These are phyloP conservation scores for Rotaria magnacalcarata DNA, from an alignment of 2,888 invertebrate genomes.

Conservation along the genomic window DNA sequence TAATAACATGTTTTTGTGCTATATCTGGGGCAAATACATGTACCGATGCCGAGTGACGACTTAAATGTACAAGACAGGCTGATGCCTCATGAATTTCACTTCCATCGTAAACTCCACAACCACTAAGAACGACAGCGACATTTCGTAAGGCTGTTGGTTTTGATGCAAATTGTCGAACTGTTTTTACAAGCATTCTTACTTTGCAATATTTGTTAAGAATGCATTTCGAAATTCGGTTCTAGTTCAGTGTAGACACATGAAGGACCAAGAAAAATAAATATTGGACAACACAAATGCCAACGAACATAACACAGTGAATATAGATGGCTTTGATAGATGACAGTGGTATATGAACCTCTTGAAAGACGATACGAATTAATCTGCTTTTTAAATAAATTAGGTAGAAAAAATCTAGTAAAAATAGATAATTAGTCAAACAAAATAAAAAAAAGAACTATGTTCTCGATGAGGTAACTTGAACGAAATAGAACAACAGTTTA, in stretches of 20 bases:
- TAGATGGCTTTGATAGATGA: too few relatives aligned
- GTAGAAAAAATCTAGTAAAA: neutral
- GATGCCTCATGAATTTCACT: constrained; percentile 64
- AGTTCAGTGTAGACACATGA: too few relatives aligned
- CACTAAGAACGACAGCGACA: constrained; percentile 58
- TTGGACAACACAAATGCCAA: neutral
- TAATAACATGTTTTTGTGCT: constrained; percentile 61
- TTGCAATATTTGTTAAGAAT: neutral
- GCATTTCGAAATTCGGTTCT: neutral
- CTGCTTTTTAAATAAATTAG: neutral
- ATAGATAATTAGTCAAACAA: neutral
- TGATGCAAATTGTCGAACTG: neutral
- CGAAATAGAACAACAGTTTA: too few relatives aligned
- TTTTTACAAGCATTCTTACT: neutral
- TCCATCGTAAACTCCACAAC: constrained; percentile 64
- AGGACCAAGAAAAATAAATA: too few relatives aligned
- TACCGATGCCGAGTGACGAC: constrained; percentile 58
- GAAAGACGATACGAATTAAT: too few relatives aligned
- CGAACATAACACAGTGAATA: neutral
- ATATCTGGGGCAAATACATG: constrained; percentile 61
- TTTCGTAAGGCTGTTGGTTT: neutral
- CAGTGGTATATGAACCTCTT: too few relatives aligned
- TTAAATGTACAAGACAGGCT: constrained; percentile 60
- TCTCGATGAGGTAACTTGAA: too few relatives aligned
- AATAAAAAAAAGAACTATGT: too few relatives aligned